Base-by-base conservation (phyloP, 2,797 vertebrate genomes). In the Oreochromis mossambicus region DNA sequence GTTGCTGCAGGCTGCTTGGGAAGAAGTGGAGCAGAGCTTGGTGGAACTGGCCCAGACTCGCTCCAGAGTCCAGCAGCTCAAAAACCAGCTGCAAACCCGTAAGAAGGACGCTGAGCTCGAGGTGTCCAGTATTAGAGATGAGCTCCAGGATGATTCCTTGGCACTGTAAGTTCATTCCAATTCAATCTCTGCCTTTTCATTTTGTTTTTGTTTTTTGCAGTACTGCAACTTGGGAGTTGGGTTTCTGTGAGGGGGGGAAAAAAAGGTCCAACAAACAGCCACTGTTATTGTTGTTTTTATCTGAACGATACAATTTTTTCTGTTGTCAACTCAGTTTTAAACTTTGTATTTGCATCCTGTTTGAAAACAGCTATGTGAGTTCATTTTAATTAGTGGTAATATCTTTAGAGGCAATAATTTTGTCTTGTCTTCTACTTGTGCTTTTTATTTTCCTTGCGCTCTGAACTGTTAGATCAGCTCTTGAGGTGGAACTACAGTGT, bases 401-500 rank as follows among this genome's bases (percentile, higher is more conserved):
- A 50, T 32, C 10, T 66, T 3, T 5, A 24, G 19, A 29, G 52
- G 3, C 15, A 75, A 12, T 13, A 14, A 63, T 6, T 3, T 46
- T 75, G 66, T 7, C 14, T 78, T 2, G 24, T 3, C 10, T 54
- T 21, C 6, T 32, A 46, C 80, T 80, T 6, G 4, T 50, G 7
- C 8, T 32, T n/a, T 73, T 70, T 70, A 63, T 36, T 70, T 68
- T 26, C 21, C 38, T 29, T 26, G 26, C 1, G 11, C 15, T 83
- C 8, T 83, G 41, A 32, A 8, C 61, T 80, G 6, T 54, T 83
- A 97, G 97, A 90, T 94, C 94, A 1, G 91, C 91, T 51, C 86
- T 97, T 5, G 95, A 97, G 50, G 78, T 96, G 86, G 96, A 97
- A 80, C 91, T 97, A 15, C 94, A 95, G 83, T 91, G 84, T 50